Percentiles rank a stretch among this genome's conserved stretches.
phyloP scores from a whole-genome alignment of 2,888 invertebrate genomes.

The Hemicrepidius hirtus region DNA sequence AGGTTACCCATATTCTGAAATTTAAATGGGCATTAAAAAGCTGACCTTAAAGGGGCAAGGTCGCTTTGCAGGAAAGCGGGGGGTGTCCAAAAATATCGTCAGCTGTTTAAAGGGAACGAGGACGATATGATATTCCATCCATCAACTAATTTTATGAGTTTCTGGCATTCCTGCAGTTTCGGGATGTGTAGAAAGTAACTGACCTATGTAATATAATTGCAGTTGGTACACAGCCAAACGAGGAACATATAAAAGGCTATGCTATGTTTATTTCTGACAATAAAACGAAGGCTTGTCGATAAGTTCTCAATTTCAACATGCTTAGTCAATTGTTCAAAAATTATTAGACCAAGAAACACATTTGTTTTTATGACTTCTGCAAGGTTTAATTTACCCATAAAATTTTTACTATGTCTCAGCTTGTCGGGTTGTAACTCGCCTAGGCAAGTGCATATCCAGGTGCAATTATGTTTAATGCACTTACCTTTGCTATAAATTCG shows the following conservation, averaged over 20 bases:
- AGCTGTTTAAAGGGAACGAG: slow-evolving; percentile 57
- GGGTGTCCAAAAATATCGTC: slow-evolving; percentile 51
- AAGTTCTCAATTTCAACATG: no score
- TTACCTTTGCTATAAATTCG: neutral
- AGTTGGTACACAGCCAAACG: slow-evolving; percentile 9
- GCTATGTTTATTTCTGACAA: no score
- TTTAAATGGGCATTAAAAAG: slow-evolving; percentile 59
- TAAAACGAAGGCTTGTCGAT: no score
- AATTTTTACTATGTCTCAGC: no score
- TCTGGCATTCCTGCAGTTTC: slow-evolving; percentile 10
- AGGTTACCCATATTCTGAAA: slow-evolving; percentile 60
- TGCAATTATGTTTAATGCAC: neutral
- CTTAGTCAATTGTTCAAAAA: no score
- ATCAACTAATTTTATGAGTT: slow-evolving; percentile 7
- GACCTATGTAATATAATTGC: slow-evolving; percentile 15
- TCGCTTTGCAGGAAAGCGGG: slow-evolving; percentile 40
- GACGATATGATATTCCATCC: slow-evolving; percentile 7
- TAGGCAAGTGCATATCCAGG: neutral
- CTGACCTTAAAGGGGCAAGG: slow-evolving; percentile 62
- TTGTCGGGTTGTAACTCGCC: neutral
- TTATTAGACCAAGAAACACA: no score
- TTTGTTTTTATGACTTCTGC: no score
- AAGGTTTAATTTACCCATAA: no score
- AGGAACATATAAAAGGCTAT: no score
- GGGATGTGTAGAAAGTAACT: slow-evolving; percentile 14